Conservation (phyloP, 2,797 vertebrate genomes). For the Eremophila alpestris region DNA sequence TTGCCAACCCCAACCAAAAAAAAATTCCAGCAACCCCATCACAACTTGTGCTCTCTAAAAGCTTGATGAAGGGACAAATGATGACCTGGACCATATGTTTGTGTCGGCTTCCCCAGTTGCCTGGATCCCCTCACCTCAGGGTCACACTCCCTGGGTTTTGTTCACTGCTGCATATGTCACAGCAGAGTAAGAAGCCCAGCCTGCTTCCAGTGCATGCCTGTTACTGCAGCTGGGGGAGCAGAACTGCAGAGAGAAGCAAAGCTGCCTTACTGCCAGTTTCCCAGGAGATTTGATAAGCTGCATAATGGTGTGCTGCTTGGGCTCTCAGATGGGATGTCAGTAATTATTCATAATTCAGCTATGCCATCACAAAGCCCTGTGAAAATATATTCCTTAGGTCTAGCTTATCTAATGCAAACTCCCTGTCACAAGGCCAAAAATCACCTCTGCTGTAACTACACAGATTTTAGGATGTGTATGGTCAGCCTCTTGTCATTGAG, state of each 20-base stretch:
- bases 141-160: accelerated
- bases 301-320: neutral
- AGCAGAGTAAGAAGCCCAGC: neutral
- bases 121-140: neutral
- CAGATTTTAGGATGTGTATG: neutral
- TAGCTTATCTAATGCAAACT: neutral
- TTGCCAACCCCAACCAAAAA: accelerated
- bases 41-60: neutral
- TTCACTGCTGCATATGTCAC: neutral
- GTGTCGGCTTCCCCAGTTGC: neutral
- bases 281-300: neutral
- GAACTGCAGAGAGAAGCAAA: neutral
- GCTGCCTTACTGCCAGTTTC: neutral
- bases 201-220: neutral
- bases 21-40: neutral
- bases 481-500: neutral
- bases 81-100: neutral
- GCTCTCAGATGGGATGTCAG: neutral
- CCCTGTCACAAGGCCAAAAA: neutral
- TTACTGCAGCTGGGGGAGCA: neutral
- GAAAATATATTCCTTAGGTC: neutral
- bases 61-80: neutral
- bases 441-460: neutral
- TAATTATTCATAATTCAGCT: neutral
- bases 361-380: neutral